Evolutionary conservation across 2,888 invertebrate species (phyloP).

Genomic region (Bruchidius siliquastri): DNA sequence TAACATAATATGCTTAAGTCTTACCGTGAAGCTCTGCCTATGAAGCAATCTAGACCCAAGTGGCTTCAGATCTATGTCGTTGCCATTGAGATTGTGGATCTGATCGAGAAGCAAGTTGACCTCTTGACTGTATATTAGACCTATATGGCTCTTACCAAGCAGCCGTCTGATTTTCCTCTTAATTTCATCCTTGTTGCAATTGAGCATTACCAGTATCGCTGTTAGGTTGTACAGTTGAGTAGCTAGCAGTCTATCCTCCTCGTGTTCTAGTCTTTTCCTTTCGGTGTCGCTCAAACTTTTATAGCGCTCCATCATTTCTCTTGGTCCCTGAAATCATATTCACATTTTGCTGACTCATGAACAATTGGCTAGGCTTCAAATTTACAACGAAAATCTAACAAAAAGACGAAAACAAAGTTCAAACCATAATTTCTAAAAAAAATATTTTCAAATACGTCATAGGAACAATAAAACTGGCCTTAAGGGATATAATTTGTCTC

Average conservation of each 20-base stretch:
- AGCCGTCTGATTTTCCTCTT: slow-evolving; percentile 84
- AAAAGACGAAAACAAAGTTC: no score
- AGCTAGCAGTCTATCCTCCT: slow-evolving; percentile 92
- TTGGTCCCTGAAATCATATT: slow-evolving; percentile 62
- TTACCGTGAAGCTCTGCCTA: slow-evolving; percentile 90
- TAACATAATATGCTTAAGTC: no score
- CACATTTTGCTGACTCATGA: no score
- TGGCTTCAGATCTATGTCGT: slow-evolving; percentile 95
- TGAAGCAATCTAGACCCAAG: slow-evolving; percentile 92
- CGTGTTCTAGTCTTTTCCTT: slow-evolving; percentile 91
- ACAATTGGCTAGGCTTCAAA: no score
- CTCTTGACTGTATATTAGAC: slow-evolving; percentile 94
- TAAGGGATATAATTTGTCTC: no score
- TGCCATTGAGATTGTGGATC: slow-evolving; percentile 90
- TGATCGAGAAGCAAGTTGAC: slow-evolving; percentile 95
- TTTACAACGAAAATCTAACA: no score
- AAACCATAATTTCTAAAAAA: no score
- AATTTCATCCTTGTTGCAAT: slow-evolving; percentile 77
- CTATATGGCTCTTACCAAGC: slow-evolving; percentile 97
- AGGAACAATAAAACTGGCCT: no score
- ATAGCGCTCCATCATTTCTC: slow-evolving; percentile 98
- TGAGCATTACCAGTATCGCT: slow-evolving; percentile 91
- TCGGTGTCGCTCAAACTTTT: slow-evolving; percentile 89
- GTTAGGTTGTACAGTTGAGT: slow-evolving; percentile 95
- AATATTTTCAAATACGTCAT: no score